Percentiles rank a stretch among this genome's conserved stretches.
Conservation (phyloP, 2,113 vertebrate genomes). For the Mus pahari region DNA sequence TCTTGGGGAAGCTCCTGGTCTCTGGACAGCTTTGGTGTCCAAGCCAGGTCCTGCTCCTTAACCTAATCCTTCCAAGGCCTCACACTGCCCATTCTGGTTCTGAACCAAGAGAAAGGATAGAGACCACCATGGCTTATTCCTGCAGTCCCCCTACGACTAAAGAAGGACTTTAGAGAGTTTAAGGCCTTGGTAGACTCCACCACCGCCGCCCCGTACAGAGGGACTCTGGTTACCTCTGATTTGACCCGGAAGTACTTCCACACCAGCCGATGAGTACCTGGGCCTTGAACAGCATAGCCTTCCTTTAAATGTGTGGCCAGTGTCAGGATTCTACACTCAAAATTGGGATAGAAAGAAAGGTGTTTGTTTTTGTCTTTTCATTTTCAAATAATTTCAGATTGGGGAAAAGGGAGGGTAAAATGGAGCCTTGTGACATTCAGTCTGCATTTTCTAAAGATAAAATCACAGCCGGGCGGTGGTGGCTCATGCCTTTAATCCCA, state of each 20-base stretch:
- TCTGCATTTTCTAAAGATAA: background rate
- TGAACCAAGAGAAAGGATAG: background rate
- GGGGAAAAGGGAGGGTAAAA: background rate
- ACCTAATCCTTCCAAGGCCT: too few relatives aligned
- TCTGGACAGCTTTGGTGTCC: background rate
- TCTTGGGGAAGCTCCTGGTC: background rate
- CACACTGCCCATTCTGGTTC: background rate
- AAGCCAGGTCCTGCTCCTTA: background rate
- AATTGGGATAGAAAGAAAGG: background rate
- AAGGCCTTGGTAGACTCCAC: background rate
- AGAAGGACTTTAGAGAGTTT: background rate
- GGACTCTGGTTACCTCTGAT: background rate
- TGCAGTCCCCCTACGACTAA: background rate
- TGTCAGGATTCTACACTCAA: background rate
- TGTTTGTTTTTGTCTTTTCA: background rate
- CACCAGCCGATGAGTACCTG: background rate
- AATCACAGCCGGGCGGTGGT: too few relatives aligned
- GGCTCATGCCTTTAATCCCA: too few relatives aligned
- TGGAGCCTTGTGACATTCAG: background rate
- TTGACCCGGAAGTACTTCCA: background rate
- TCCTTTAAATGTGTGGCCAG: background rate
- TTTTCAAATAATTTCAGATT: conserved; percentile 56
- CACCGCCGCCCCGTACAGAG: background rate
- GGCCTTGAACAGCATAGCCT: background rate
- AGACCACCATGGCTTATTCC: background rate